Conservation (phyloP, 2,797 vertebrate genomes). For the Eidolon dupreanum region DNA sequence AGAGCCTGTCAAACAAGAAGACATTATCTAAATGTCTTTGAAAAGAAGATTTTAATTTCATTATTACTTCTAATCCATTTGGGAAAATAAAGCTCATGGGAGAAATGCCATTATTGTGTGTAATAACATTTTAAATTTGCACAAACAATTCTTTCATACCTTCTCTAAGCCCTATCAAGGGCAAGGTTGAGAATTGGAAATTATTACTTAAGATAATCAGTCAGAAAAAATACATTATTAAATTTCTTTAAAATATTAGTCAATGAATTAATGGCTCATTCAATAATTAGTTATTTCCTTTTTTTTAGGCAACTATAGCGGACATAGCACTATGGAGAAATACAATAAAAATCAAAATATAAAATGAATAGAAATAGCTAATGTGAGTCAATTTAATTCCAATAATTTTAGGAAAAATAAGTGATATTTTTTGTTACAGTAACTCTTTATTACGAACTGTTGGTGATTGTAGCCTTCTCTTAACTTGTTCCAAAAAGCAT, state of each 20-base stretch:
- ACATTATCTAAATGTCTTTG: slow-evolving; percentile 49
- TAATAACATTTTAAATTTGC: background rate
- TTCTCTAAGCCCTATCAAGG: background rate
- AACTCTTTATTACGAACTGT: background rate
- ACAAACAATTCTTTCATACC: background rate
- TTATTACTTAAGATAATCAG: background rate
- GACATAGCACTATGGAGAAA: background rate
- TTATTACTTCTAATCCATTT: slow-evolving; percentile 46
- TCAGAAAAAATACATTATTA: slow-evolving; percentile 10
- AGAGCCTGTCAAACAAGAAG: slow-evolving; percentile 53
- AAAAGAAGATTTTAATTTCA: slow-evolving; percentile 59
- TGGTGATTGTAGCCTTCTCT: background rate
- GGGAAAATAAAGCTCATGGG: slow-evolving; percentile 8
- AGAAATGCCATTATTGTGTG: background rate
- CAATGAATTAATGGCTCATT: background rate
- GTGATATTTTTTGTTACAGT: background rate
- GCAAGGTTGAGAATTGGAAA: background rate
- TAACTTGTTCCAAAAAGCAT: background rate
- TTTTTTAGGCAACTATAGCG: background rate
- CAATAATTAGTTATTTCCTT: background rate
- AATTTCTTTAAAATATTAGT: slow-evolving; percentile 4
- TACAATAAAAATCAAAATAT: background rate
- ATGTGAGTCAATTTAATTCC: background rate
- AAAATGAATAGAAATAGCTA: accelerated
- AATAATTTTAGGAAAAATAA: background rate